Percentiles rank a stretch among this genome's conserved stretches.
These are phyloP conservation scores for Falco cherrug DNA, from an alignment of 2,797 vertebrate species.

Conservation along the genomic window DNA sequence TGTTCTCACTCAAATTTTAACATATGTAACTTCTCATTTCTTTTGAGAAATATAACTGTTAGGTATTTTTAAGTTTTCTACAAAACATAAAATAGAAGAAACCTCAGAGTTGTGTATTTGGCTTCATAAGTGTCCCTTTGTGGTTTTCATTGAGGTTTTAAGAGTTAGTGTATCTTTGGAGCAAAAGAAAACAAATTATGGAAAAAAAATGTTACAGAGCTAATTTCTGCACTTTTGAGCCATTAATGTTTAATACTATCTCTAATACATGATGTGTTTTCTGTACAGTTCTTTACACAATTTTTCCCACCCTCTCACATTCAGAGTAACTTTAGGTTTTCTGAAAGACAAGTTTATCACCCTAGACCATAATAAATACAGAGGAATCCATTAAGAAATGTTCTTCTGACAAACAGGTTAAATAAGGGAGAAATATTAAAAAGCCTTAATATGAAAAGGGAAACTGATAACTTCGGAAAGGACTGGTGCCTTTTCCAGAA, in stretches of 20 bases:
- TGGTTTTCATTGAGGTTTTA: not conserved
- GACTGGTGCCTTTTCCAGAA: not conserved
- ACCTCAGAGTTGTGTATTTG: not conserved
- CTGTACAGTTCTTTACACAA: not conserved
- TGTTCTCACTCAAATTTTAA: not conserved
- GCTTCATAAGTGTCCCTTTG: not conserved
- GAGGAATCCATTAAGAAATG: not conserved
- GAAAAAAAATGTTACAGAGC: slow-evolving; percentile 8
- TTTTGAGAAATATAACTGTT: not conserved
- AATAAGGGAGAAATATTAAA: not conserved
- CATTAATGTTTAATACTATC: not conserved
- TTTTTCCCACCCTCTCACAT: not conserved
- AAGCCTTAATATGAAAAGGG: not conserved
- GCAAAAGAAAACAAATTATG: slow-evolving; percentile 21
- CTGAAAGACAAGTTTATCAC: not conserved
- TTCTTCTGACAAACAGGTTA: slow-evolving; percentile 15
- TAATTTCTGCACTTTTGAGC: not conserved
- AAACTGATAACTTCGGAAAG: not conserved
- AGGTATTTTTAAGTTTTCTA: not conserved
- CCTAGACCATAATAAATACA: not conserved
- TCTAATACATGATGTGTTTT: not conserved
- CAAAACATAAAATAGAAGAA: not conserved
- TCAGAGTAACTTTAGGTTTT: not conserved
- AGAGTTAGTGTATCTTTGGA: slow-evolving; percentile 17
- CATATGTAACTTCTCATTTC: not conserved